phyloP scores from a whole-genome alignment of 2,113 vertebrate genomes.

The Tragelaphus buxtoni region DNA sequence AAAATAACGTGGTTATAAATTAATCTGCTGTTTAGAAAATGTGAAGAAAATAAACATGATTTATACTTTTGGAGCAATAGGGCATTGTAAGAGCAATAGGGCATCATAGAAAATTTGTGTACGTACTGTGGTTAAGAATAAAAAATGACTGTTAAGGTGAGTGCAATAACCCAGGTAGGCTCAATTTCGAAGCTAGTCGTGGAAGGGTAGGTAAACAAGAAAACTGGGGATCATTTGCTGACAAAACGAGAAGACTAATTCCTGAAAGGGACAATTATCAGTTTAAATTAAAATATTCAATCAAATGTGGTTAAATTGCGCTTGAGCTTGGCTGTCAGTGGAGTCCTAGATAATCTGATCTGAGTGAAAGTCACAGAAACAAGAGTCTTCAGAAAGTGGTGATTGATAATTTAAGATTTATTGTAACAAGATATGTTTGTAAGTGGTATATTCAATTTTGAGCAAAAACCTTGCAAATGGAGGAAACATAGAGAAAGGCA shows the following conservation, averaged over 20 bases:
- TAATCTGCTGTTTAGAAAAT: not conserved
- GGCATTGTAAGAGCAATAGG: not conserved
- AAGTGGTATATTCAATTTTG: not conserved
- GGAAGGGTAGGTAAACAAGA: not conserved
- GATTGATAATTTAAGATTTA: not conserved
- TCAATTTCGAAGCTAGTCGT: not conserved
- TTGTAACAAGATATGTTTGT: not conserved
- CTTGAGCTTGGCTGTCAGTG: not conserved
- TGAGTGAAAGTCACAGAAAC: not conserved
- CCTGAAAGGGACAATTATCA: not conserved
- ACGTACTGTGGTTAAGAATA: not conserved
- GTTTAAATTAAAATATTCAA: not conserved
- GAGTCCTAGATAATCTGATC: not conserved
- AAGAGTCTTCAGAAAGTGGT: not conserved
- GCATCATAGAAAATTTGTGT: not conserved
- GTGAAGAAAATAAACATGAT: not conserved
- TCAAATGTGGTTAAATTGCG: not conserved
- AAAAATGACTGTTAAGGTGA: not conserved
- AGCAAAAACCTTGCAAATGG: not conserved
- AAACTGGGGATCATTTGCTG: not conserved
- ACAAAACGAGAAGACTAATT: not conserved
- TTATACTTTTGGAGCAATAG: not conserved
- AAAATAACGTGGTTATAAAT: not conserved
- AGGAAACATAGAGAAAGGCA: not conserved
- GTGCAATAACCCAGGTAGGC: not conserved